Evolutionary conservation across 2,797 vertebrate genomes (phyloP), one percentile per base, ranked within the genome.

Genomic region (Gallirallus australis): DNA sequence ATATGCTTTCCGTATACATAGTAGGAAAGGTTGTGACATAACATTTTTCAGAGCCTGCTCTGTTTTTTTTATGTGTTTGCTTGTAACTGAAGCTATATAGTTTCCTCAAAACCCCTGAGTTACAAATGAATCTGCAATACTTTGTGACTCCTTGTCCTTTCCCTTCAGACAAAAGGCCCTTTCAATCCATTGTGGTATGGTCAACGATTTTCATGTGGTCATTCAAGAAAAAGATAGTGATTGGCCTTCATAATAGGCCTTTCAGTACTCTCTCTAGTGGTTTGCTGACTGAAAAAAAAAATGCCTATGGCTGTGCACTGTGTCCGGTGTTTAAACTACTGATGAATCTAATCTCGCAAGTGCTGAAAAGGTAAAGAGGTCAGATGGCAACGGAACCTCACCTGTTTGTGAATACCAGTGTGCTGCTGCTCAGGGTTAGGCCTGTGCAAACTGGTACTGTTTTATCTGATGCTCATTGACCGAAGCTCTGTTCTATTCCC

Each of bases 61-160:
- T 45, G 47, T 92, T 90, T 91, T 96, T 87, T 93, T 42, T 19
- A 9, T 45, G 87, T 66, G n/a, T 92, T 89, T 64, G 71, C 54
- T 65, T 80, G 91, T 90, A 95, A 82, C 60, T 73, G 68, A 95
- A 97, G 82, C 77, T 85, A 63, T 95, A 87, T 86, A n/a, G 85
- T 95, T 97, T 91, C 79, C 69, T 94, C 73, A 85, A 90, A 93
- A 94, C 57, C 11, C 78, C 48, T 68, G 83, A 93, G 69, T 78
- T 91, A 78, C 70, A 94, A 90, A 94, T 81, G 57, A 91, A 93
- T 85, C 78, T 66, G 60, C 77, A 77, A 56, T 91, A 95, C 76
- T 96, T 97, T 70, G 45, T 94, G 77, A 89, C 80, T 96, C 56
- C 93, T 85, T 92, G 96, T 96, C 92, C 78, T 94, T 97, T 91